Base-by-base conservation (phyloP, 2,797 vertebrate species). In the Propithecus perrieri region DNA sequence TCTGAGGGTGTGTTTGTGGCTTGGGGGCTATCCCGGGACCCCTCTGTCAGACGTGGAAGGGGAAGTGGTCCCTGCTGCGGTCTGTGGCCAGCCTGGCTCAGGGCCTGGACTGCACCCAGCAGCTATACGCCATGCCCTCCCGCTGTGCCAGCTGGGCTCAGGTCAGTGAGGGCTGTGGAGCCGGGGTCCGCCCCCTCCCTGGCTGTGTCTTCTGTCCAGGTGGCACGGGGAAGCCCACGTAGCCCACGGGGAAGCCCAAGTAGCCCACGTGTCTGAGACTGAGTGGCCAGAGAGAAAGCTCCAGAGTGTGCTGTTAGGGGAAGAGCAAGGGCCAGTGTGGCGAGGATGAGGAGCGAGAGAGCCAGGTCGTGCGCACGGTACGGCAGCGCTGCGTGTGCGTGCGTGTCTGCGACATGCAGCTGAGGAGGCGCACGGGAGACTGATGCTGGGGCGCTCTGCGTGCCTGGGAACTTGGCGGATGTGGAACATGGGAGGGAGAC, bases 321-420 rank as follows among this genome's bases (percentile, higher is more conserved):
- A n/a, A 4, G 24, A 65, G 30, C 79, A n/a, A 35, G 38, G 80
- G 50, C 84, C 57, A 28, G 3, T n/a, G 61, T 14, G 18, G 30
- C 22, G 13, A 15, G 33, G 61, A 35, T 17, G n/a, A 57, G 38
- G 4, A 14, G 22, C 3, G 0, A 33, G 65, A 46, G 22, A 67
- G 1, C 38, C 7, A 3, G 71, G 18, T 33, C 6, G 3, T 7
- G 7, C 15, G 33, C 30, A 63, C 59, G 9, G 55, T 28, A 26
- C 4, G 28, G 15, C 30, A 26, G 26, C 6, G 7, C 22, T 26
- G 12, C 50, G 1, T n/a, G 22, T 0, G 3, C 5, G 0, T 20
- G 0, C 22, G 9, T 18, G 4, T 26, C 63, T 33, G 43, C 7
- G 43, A 43, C 6, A 43, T 5, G 18, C 63, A 38, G 20, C 50